These are phyloP conservation scores for Lysandra coridon DNA, from an alignment of 2,888 invertebrate species.

Conservation along the genomic window DNA sequence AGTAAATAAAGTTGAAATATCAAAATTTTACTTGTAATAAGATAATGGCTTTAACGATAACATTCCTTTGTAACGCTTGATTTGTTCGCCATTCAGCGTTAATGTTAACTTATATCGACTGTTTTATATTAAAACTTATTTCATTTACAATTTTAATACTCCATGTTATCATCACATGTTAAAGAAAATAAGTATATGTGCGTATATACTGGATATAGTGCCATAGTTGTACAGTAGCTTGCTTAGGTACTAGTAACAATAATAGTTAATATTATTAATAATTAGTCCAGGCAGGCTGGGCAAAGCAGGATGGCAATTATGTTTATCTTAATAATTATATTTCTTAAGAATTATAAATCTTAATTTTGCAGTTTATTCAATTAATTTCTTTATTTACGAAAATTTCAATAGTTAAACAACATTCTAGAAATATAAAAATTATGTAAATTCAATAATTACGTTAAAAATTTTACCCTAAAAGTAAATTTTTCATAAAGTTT, in stretches of 20 bases:
- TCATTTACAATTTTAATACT: constrained; percentile 42
- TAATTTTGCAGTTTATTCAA: not conserved
- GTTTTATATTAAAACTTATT: constrained; percentile 32
- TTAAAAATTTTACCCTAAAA: not conserved
- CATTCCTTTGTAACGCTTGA: constrained; percentile 53
- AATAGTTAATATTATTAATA: constrained; percentile 25
- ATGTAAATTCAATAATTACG: not conserved
- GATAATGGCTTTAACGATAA: constrained; percentile 55
- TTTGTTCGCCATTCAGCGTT: constrained; percentile 17
- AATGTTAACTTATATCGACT: constrained; percentile 22
- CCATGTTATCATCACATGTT: constrained; percentile 48
- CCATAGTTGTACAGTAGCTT: constrained; percentile 53
- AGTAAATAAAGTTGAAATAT: constrained; percentile 41
- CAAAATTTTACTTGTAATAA: constrained; percentile 57
- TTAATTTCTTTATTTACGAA: no score
- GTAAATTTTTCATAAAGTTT: not conserved
- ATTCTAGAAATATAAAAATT: not conserved
- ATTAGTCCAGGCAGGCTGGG: not conserved
- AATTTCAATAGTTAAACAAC: no score
- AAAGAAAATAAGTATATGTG: constrained; percentile 44
- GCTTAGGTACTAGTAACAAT: constrained; percentile 44
- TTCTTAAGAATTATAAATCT: not conserved
- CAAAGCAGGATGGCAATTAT: not conserved
- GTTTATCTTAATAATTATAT: not conserved
- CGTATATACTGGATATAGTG: constrained; percentile 49